Percentiles rank a stretch among this genome's conserved stretches.
phyloP scores from a whole-genome alignment of 2,797 vertebrate species.

The Graptemys geographica region DNA sequence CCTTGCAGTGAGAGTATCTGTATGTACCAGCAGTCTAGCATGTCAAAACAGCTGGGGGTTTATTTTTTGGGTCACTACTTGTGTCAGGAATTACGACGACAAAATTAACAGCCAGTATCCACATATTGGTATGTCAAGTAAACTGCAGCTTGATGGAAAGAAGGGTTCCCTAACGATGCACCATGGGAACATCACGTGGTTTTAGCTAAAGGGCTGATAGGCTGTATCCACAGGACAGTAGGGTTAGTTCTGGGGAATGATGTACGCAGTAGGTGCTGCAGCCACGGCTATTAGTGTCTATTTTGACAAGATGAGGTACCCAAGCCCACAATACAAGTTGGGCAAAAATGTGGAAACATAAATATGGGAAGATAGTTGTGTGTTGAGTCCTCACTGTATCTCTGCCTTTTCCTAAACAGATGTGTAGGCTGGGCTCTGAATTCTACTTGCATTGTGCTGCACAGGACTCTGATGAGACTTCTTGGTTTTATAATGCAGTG shows the following conservation, averaged over 20 bases:
- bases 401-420: constrained; percentile 12
- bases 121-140: not conserved
- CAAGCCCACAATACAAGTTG: constrained; percentile 38
- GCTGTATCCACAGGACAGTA: not conserved
- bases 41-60: not conserved
- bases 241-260: not conserved
- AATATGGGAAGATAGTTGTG: not conserved
- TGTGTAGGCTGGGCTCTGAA: constrained; percentile 28
- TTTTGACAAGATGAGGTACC: constrained; percentile 11
- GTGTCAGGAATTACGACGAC: constrained; percentile 42
- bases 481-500: not conserved
- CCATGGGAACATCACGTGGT: not conserved
- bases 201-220: not conserved
- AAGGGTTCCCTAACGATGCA: not conserved
- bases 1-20: not conserved
- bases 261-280: not conserved
- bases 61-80: constrained; percentile 20
- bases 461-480: not conserved
- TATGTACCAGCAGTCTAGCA: constrained; percentile 20
- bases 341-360: not conserved
- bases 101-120: constrained; percentile 17
- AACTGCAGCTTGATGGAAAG: not conserved
- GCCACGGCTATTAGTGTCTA: not conserved
- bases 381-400: not conserved
- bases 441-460: constrained; percentile 6